These are phyloP conservation scores for Camelus dromedarius DNA, from an alignment of 2,113 vertebrate genomes.

Conservation along the genomic window DNA sequence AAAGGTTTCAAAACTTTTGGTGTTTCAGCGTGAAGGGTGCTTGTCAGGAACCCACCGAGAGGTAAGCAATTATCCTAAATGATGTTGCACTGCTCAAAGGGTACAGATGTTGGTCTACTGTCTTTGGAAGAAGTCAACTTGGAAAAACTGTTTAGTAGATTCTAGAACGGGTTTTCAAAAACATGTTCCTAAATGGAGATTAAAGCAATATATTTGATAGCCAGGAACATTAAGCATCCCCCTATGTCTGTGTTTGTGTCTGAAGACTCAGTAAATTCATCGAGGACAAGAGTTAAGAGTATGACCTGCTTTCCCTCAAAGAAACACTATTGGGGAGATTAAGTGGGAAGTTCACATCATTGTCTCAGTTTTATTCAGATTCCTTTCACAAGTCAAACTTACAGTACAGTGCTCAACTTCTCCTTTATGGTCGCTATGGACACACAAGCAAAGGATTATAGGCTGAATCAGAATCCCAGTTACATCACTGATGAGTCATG, in stretches of 20 bases:
- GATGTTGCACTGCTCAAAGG: neutral
- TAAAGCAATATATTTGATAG: neutral
- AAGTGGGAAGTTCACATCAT: neutral
- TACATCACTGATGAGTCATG: neutral
- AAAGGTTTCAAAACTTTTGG: neutral
- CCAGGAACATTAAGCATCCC: neutral
- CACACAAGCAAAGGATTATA: neutral
- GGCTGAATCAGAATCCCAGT: neutral
- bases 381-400: neutral
- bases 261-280: neutral
- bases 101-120: neutral
- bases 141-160: neutral
- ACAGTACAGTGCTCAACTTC: rapidly evolving
- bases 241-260: neutral
- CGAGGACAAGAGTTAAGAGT: neutral
- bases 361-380: neutral
- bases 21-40: conserved; percentile 13
- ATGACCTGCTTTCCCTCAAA: neutral
- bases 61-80: conserved; percentile 45
- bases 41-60: conserved; percentile 43
- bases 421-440: neutral
- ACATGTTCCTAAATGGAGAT: neutral
- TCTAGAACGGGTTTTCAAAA: conserved; percentile 4
- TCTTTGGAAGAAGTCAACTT: conserved; percentile 24
- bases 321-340: neutral